Percentiles rank a stretch among this genome's conserved stretches.
Conservation (phyloP, 1,140 invertebrate genomes). For the Hyphantria cunea region DNA sequence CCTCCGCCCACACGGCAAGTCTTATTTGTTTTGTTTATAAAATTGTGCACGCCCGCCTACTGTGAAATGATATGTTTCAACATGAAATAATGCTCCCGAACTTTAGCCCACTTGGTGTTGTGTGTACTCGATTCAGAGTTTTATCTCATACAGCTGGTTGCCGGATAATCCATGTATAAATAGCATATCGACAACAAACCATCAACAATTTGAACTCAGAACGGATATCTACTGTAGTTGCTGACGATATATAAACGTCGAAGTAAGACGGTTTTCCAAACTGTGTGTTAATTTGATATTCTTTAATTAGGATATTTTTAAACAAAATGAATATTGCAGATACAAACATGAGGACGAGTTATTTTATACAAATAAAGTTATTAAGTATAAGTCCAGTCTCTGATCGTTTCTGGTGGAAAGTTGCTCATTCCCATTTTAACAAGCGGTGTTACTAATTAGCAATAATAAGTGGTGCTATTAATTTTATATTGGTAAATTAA, state of each 20-base stretch:
- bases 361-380: too few species aligned
- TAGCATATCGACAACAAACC: constrained; percentile 70
- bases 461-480: too few species aligned
- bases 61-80: constrained; percentile 73
- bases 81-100: constrained; percentile 71
- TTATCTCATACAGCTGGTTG: constrained; percentile 76
- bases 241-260: constrained; percentile 51
- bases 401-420: too few species aligned
- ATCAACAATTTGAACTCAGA: constrained; percentile 53
- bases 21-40: constrained; percentile 68
- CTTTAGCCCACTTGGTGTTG: constrained; percentile 67
- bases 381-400: too few species aligned
- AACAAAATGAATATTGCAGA: too few species aligned
- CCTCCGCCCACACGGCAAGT: constrained; percentile 51
- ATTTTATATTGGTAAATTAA: too few species aligned
- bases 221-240: constrained; percentile 37
- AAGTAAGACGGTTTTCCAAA: constrained; percentile 13
- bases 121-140: constrained; percentile 59
- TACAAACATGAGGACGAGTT: too few species aligned
- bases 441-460: too few species aligned
- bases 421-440: too few species aligned
- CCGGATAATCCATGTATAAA: constrained; percentile 72
- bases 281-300: background rate
- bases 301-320: too few species aligned
- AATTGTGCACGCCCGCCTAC: constrained; percentile 61